A percentile compares a stretch with the other conserved stretches of the same genome.
Conservation (phyloP, 2,888 invertebrate genomes). For the Dynastes hyllus region DNA sequence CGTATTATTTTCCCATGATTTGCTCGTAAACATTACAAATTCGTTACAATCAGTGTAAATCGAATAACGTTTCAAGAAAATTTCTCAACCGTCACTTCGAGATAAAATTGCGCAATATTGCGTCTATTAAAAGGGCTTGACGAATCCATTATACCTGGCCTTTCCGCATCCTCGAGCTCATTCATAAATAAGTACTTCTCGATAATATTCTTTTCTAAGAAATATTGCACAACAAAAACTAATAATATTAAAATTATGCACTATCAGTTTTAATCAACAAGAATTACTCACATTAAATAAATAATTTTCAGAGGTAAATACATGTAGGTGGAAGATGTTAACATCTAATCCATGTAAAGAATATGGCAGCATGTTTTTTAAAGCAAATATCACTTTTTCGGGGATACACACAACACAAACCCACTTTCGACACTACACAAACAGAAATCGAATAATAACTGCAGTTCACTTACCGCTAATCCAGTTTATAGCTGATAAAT, state of each 20-base stretch:
- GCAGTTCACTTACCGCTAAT: background rate
- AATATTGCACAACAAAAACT: too few relatives aligned
- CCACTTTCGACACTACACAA: background rate
- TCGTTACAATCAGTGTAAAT: too few relatives aligned
- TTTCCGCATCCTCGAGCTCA: background rate
- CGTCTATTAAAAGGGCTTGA: background rate
- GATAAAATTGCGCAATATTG: background rate
- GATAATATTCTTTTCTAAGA: too few relatives aligned
- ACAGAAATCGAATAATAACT: background rate
- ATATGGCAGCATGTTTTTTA: too few relatives aligned
- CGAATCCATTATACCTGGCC: background rate
- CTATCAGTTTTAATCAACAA: too few relatives aligned
- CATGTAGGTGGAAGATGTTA: too few relatives aligned
- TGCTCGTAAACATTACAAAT: too few relatives aligned
- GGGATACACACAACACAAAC: background rate
- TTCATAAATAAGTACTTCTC: background rate
- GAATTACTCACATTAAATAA: too few relatives aligned
- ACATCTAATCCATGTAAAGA: background rate
- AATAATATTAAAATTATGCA: too few relatives aligned
- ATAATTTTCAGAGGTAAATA: too few relatives aligned
- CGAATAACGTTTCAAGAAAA: too few relatives aligned
- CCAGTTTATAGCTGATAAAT: background rate
- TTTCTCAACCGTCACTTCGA: background rate
- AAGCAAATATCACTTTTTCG: background rate
- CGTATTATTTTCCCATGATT: too few relatives aligned